Percentiles rank a stretch among this genome's conserved stretches.
These are phyloP conservation scores for Pristionchus mayeri DNA, from an alignment of 2,888 invertebrate species.

Conservation along the genomic window DNA sequence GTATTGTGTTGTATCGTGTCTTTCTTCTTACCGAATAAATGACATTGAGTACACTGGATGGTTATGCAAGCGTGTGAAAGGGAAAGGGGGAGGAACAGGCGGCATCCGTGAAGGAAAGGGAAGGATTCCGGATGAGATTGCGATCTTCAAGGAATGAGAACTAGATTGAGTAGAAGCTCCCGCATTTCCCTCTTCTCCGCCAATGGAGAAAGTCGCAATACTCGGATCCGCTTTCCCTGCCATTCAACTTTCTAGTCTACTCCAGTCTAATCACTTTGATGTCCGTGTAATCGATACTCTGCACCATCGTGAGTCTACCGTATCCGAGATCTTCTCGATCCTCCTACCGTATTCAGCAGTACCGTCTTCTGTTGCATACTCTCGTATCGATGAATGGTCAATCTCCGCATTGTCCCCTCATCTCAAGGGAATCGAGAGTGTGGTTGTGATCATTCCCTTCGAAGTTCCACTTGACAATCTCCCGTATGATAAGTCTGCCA, in stretches of 20 bases:
- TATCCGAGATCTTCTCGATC: background rate
- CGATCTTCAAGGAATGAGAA: background rate
- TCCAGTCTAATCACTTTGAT: background rate
- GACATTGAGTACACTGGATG: background rate
- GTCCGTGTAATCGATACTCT: conserved; percentile 15
- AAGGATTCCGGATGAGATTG: background rate
- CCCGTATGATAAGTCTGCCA: background rate
- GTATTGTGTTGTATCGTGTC: background rate
- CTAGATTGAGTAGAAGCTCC: background rate
- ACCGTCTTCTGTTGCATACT: background rate
- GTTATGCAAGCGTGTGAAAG: background rate
- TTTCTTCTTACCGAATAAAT: conserved; percentile 2
- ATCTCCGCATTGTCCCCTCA: background rate
- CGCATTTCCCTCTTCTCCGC: conserved; percentile 7
- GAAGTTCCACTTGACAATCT: conserved; percentile 12
- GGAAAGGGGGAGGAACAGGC: conserved; percentile 3
- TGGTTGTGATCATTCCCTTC: conserved; percentile 39
- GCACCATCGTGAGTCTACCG: background rate
- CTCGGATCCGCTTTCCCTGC: conserved; percentile 39
- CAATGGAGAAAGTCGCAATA: conserved; percentile 26
- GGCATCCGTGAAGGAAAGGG: background rate
- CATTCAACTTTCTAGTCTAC: conserved; percentile 14
- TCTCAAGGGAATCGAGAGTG: conserved; percentile 4
- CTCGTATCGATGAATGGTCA: conserved; percentile 30
- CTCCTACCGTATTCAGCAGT: conserved; percentile 20